Evolutionary conservation across 2,113 vertebrate genomes (phyloP).

Genomic region (Dolichallabes microphthalmus): DNA sequence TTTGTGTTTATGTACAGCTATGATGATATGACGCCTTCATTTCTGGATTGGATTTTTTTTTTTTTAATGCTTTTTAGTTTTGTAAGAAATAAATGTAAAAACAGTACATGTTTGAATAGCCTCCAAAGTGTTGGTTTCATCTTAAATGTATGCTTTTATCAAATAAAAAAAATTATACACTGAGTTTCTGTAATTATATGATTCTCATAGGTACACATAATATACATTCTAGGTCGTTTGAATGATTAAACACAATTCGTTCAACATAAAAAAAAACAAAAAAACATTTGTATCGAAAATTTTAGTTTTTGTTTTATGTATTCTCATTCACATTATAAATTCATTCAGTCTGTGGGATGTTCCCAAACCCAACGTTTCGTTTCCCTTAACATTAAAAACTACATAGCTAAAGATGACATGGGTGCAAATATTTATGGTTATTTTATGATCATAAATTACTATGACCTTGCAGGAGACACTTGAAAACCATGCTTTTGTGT

Average conservation of each 20-base stretch:
- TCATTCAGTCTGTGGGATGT: not conserved
- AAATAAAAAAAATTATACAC: slow-evolving; percentile 75
- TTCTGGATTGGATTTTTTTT: slow-evolving; percentile 33
- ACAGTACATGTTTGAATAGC: slow-evolving; percentile 52
- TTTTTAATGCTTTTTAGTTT: slow-evolving; percentile 30
- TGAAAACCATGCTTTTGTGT: not conserved
- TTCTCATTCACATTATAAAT: not conserved
- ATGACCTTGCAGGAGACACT: not conserved
- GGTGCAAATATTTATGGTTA: not conserved
- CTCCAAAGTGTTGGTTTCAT: slow-evolving; percentile 52
- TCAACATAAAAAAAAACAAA: not conserved
- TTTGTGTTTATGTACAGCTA: not conserved
- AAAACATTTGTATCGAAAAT: not conserved
- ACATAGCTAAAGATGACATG: not conserved
- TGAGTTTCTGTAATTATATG: slow-evolving; percentile 41
- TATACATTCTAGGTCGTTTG: not conserved
- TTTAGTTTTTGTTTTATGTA: too few relatives aligned
- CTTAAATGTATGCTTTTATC: slow-evolving; percentile 71
- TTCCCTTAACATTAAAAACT: not conserved
- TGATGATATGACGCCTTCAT: slow-evolving; percentile 9
- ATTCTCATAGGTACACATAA: not conserved
- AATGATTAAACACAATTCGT: not conserved
- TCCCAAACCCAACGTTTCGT: not conserved
- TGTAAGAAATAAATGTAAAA: slow-evolving; percentile 44
- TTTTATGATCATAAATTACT: too few relatives aligned